Percentiles rank a stretch among this genome's conserved stretches.
These are phyloP conservation scores for Erinaceus europaeus DNA, from an alignment of 2,113 vertebrate genomes.

Conservation along the genomic window DNA sequence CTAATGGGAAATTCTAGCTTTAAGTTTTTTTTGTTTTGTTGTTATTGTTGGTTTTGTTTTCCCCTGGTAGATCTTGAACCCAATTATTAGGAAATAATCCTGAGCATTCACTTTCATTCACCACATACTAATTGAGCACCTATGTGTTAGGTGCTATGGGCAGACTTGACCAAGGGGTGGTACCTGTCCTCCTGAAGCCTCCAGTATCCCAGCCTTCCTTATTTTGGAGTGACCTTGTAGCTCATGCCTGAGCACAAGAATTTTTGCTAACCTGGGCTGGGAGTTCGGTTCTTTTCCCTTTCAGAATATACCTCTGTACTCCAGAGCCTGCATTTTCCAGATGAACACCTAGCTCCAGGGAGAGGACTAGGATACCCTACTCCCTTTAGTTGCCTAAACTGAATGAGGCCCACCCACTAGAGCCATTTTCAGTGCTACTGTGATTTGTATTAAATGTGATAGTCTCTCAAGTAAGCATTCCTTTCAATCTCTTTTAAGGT, in stretches of 20 bases:
- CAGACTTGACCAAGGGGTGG: not conserved
- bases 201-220: constrained; percentile 16
- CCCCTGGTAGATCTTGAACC: not conserved
- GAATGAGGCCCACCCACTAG: constrained; percentile 20
- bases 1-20: constrained; percentile 6
- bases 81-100: constrained; percentile 8
- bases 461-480: constrained; percentile 30
- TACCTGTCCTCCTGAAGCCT: not conserved
- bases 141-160: not conserved
- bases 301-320: constrained; percentile 55
- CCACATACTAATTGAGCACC: not conserved
- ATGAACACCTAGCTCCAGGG: not conserved
- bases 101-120: not conserved
- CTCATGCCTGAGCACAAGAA: constrained; percentile 13
- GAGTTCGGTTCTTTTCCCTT: constrained; percentile 14
- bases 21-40: constrained; percentile 15
- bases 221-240: constrained; percentile 30
- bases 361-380: not conserved
- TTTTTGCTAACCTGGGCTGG: not conserved
- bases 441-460: constrained; percentile 49
- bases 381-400: not conserved
- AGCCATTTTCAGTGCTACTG: constrained; percentile 51
- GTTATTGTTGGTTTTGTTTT: too few species aligned
- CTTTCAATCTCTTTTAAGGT: not conserved
- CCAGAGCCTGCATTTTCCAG: not conserved